Base-by-base conservation (phyloP, 2,113 vertebrate genomes). In the Lepisosteus osseus region DNA sequence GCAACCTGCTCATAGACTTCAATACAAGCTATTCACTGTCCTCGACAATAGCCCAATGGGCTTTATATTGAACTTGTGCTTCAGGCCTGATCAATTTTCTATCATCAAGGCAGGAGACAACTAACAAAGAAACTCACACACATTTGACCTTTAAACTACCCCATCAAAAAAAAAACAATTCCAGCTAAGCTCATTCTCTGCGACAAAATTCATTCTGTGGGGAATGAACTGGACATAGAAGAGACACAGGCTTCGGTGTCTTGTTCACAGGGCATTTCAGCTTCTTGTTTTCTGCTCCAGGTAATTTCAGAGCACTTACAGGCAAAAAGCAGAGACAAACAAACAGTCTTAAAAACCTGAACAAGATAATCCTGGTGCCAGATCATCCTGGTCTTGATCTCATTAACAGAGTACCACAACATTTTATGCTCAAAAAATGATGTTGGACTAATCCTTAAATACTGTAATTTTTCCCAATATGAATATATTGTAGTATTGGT, bases 11-110 rank as follows among this genome's bases (percentile, higher is more conserved):
- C 87, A 75, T 91, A 88, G 92, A 89, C 90, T 89, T 92, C 92
- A 93, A 88, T 92, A 86, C 89, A 92, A 91, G 91, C 93, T 94
- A 94, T 94, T 95, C 94, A 92, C 89, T 29, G 29, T 29, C 29
- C 92, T 93, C 93, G 89, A 94, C 91, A 94, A 95, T 92, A 87
- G 90, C 90, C 89, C 86, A 90, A 87, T 89, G 92, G 90, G 90
- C 85, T 92, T 89, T 90, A 90, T 94, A 94, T 93, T 93, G 92
- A 94, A 93, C 93, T 94, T 92, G 90, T 92, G 92, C 92, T 94
- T 93, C 89, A 88, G 93, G 92, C 90, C 92, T 94, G 93, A 96
- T 96, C 94, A 94, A 95, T 96, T 95, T 95, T 94, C 92, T 90
- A 93, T 94, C 93, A 94, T 94, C 91, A 92, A 94, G 91, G 91